phyloP scores from a whole-genome alignment of 2,888 invertebrate species.

The Autographa pulchrina region DNA sequence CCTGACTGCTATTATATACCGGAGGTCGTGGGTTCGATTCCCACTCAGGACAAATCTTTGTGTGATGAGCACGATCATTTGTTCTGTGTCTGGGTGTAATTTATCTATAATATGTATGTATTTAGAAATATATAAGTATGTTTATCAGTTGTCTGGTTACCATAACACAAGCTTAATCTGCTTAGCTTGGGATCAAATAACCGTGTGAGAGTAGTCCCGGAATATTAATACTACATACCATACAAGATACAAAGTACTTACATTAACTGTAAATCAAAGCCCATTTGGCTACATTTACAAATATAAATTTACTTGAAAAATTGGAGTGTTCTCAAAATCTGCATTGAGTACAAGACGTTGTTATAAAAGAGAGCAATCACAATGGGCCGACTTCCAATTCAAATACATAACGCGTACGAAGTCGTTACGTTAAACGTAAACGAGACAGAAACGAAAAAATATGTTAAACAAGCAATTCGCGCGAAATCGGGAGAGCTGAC shows the following conservation, averaged over 20 bases:
- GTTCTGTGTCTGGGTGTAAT: no score
- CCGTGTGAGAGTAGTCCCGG: no score
- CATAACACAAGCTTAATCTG: no score
- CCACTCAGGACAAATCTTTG: no score
- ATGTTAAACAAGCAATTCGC: conserved; percentile 87
- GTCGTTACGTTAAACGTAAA: conserved; percentile 81
- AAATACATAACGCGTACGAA: conserved; percentile 74
- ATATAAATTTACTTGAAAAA: conserved; percentile 38
- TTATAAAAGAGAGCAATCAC: conserved; percentile 62
- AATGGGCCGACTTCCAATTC: conserved; percentile 64
- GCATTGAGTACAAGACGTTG: conserved; percentile 46
- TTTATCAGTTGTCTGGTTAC: no score
- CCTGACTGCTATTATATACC: no score
- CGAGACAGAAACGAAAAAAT: conserved; percentile 83
- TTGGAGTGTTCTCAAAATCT: conserved; percentile 45
- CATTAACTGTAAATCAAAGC: conserved; percentile 31
- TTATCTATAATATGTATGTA: no score
- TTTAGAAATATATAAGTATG: no score
- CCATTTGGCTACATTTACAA: conserved; percentile 31
- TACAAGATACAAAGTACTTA: neutral
- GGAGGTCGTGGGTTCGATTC: no score
- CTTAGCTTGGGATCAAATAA: no score
- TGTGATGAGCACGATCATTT: no score
- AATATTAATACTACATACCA: no score
- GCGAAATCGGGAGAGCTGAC: conserved; percentile 80